Evolutionary conservation across 2,797 vertebrate genomes (phyloP), one percentile per base, ranked within the genome.

Genomic region (Melanotaenia parkinsoni): DNA sequence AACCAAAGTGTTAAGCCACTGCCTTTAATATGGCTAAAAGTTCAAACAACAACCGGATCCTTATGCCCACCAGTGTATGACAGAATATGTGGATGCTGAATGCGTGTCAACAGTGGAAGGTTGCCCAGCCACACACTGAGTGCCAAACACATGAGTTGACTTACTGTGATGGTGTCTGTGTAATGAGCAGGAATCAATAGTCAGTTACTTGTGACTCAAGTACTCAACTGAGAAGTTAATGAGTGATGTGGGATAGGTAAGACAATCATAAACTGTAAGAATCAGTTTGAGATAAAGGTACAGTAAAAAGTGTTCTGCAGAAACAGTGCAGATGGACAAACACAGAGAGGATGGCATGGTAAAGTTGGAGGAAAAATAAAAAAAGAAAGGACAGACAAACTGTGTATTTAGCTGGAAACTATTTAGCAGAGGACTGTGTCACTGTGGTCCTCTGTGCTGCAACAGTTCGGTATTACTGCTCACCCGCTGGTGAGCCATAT

Each of bases 401-500:
- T 10, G 47, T 50, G 20, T 33, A 24, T 33, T 22, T n/a, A 40
- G 69, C 58, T 58, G 72, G 78, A 76, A 77, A 60, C 72, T 45
- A 76, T 77, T 58, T 37, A 66, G 47, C 54, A 47, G 16, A 72
- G 30, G 67, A 50, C 45, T 57, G 50, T 64, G 72, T 70, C 70
- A 72, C 58, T 37, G 64, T 66, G 82, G 58, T 66, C 50, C 30
- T 58, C 63, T 62, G 54, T 62, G 54, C 45, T 62, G 54, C 58
- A 51, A 47, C 10, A 58, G 63, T 77, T 74, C 69, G 57, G 75
- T 58, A 76, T 69, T 74, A 61, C 78, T 63, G 72, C 67, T 81
- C 72, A 56, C 47, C 67, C 58, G 57, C 70, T 58, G 51, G 77
- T 56, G 70, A n/a, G 67, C 77, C 66, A 63, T 71, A 70, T 70